Evolutionary conservation across 2,888 invertebrate genomes (phyloP).

Genomic region (Philhelius pedissequus): DNA sequence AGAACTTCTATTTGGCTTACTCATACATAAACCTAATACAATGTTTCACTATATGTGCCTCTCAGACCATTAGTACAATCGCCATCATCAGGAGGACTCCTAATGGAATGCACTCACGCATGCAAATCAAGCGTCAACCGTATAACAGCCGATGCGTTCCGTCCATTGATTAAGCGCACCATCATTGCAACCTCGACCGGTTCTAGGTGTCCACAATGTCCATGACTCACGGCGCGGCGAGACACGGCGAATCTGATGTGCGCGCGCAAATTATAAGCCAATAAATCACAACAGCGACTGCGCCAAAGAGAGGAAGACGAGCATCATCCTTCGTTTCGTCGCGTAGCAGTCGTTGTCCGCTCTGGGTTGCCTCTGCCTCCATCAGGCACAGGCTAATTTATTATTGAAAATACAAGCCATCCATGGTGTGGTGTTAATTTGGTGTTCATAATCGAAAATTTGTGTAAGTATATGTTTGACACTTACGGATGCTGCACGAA

Average conservation of each 20-base stretch:
- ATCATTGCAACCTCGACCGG: slow-evolving; percentile 18
- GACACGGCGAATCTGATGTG: slow-evolving; percentile 33
- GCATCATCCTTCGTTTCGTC: slow-evolving; percentile 29
- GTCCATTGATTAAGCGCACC: slow-evolving; percentile 54
- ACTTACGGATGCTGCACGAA: slow-evolving; percentile 72
- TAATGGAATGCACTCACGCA: slow-evolving; percentile 61
- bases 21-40: slow-evolving; percentile 8
- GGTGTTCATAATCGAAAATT: slow-evolving; percentile 71
- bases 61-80: slow-evolving; percentile 43
- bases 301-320: slow-evolving; percentile 52
- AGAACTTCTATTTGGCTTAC: neutral
- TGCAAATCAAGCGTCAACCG: slow-evolving; percentile 61
- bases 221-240: slow-evolving; percentile 11
- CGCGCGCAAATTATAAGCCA: slow-evolving; percentile 78
- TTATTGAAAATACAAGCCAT: slow-evolving; percentile 76
- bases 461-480: slow-evolving; percentile 70
- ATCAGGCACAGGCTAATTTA: slow-evolving; percentile 37
- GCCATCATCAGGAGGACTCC: slow-evolving; percentile 25
- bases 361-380: slow-evolving; percentile 30
- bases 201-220: neutral
- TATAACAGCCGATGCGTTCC: slow-evolving; percentile 57
- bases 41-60: slow-evolving; percentile 5
- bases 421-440: slow-evolving; percentile 75
- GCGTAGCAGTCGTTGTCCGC: neutral
- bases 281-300: slow-evolving; percentile 73